Percentiles rank a stretch among this genome's conserved stretches.
These are phyloP conservation scores for Orthosia incerta DNA, from an alignment of 2,888 invertebrate genomes.

Conservation along the genomic window DNA sequence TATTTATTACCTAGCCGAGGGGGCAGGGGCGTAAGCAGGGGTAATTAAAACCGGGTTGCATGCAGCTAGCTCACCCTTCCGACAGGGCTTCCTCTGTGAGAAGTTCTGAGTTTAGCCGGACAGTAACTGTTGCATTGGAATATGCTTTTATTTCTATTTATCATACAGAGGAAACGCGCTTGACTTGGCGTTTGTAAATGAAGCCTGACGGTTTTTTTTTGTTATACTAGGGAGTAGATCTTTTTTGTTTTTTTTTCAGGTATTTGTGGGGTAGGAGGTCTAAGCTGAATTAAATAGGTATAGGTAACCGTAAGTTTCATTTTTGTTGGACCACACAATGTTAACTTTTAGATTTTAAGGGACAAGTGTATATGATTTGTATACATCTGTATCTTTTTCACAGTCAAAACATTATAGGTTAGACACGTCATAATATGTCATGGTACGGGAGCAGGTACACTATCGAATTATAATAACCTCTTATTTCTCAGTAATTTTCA, in stretches of 20 bases:
- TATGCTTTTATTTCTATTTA: constrained; percentile 69
- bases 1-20: constrained; percentile 75
- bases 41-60: constrained; percentile 78
- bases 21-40: constrained; percentile 72
- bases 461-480: neutral
- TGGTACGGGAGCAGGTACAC: neutral
- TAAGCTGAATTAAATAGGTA: neutral
- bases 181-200: constrained; percentile 63
- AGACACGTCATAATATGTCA: too few relatives aligned
- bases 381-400: too few relatives aligned
- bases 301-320: too few relatives aligned
- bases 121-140: constrained; percentile 56
- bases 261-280: constrained; percentile 18
- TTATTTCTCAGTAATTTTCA: neutral
- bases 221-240: neutral
- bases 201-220: constrained; percentile 55
- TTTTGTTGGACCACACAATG: neutral
- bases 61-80: constrained; percentile 72
- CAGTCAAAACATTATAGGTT: too few relatives aligned
- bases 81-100: constrained; percentile 72
- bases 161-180: constrained; percentile 65
- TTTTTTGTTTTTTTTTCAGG: neutral
- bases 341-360: too few relatives aligned
- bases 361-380: too few relatives aligned
- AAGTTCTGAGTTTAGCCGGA: constrained; percentile 66